Conservation (phyloP, 1,140 invertebrate species). For the Drosophila miranda region DNA sequence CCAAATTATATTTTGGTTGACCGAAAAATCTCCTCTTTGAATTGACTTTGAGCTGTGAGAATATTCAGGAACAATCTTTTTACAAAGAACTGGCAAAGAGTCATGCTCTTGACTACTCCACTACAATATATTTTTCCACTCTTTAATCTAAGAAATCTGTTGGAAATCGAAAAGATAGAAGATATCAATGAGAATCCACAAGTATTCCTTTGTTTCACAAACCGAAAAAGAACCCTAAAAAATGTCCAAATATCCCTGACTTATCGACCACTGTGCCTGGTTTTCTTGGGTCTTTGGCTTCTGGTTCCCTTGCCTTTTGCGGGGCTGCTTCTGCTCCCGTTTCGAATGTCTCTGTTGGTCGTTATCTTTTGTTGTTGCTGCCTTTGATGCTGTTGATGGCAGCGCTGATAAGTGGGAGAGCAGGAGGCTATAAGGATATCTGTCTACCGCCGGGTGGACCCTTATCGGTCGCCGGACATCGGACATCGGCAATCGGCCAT, state of each 20-base stretch:
- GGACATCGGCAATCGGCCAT: conserved; percentile 54
- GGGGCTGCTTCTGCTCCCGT: conserved; percentile 47
- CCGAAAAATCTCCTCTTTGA: too few relatives aligned
- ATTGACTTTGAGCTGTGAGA: too few relatives aligned
- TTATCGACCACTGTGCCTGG: conserved; percentile 17
- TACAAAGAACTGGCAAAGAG: too few relatives aligned
- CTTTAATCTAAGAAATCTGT: too few relatives aligned
- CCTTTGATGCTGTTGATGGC: conserved; percentile 76
- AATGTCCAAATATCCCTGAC: background rate
- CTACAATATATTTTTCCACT: too few relatives aligned
- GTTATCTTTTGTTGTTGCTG: conserved; percentile 65
- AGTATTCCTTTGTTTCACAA: background rate
- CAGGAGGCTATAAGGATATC: conserved; percentile 5
- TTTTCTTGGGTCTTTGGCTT: conserved; percentile 3
- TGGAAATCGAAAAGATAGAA: too few relatives aligned
- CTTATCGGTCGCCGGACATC: conserved; percentile 65
- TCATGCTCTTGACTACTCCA: too few relatives aligned
- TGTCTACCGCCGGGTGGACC: conserved; percentile 16
- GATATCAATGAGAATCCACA: too few relatives aligned
- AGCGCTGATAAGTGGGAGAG: conserved; percentile 44
- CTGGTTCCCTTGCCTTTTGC: conserved; percentile 12
- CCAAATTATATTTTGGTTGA: too few relatives aligned
- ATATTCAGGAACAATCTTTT: too few relatives aligned
- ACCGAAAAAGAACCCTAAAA: background rate
- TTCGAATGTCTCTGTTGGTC: conserved; percentile 66